Conservation (phyloP, 2,888 invertebrate species). For the Nephrotoma guestfalica region DNA sequence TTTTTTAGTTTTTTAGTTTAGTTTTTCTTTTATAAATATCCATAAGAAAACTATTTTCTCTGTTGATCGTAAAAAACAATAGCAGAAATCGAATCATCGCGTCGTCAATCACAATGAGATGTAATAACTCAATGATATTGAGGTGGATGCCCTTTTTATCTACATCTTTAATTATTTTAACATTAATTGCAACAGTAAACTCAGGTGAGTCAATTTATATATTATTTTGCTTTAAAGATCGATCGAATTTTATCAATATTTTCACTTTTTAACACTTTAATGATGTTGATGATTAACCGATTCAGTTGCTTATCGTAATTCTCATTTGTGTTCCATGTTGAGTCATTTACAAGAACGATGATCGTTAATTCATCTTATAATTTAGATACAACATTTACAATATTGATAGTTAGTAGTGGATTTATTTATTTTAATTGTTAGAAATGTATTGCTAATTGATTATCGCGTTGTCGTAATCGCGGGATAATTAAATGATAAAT, state of each 20-base stretch:
- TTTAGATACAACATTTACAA: no score
- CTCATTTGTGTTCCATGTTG: no score
- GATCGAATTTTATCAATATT: not conserved
- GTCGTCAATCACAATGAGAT: constrained; percentile 2
- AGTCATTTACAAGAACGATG: no score
- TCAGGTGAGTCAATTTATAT: constrained; percentile 3
- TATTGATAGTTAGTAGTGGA: no score
- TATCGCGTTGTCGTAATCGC: no score
- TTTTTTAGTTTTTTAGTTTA: not conserved
- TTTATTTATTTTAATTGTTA: no score
- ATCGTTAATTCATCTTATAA: no score
- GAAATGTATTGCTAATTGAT: no score
- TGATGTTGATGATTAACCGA: no score
- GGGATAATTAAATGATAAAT: no score
- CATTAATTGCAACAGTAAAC: constrained; percentile 1
- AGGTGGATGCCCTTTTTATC: constrained; percentile 5
- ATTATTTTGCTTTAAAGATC: not conserved
- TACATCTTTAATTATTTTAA: not conserved
- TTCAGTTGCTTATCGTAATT: no score
- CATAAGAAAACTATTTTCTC: not conserved
- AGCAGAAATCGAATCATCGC: not conserved
- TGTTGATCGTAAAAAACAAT: not conserved
- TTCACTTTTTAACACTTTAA: no score
- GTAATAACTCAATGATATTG: not conserved
- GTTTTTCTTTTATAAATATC: not conserved